Base-by-base conservation (phyloP, 2,113 vertebrate species). In the Coptodon rendalli region DNA sequence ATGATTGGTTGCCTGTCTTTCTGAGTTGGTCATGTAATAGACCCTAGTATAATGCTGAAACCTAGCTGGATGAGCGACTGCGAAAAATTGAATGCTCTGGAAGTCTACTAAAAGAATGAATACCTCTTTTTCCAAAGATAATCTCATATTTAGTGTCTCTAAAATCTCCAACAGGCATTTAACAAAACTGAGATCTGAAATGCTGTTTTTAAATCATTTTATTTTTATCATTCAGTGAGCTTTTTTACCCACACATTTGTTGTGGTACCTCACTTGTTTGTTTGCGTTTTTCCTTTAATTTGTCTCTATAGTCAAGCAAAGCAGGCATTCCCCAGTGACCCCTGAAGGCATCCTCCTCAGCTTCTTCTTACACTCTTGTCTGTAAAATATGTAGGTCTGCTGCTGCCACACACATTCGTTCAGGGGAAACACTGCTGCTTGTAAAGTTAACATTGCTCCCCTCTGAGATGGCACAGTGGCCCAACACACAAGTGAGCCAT, bases 311-410 rank as follows among this genome's bases (percentile, higher is more conserved):
- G 29, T 80, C 52, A 76, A 86, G 50, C 31, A 50, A 68, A 61
- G 56, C 61, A 87, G 78, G 63, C 53, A 85, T 43, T 93, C 89
- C 84, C 90, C n/a, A 43, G 87, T 66, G 83, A 86, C 48, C 57
- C 89, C 90, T 31, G 66, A 17, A 76, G 84, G 82, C 86, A 85
- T 88, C 86, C 34, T 78, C 81, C 86, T 78, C 45, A 50, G 45
- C 45, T 81, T 27, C 38, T 13, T 27, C 48, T 56, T 57, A 6
- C 84, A 73, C 50, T 36, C 38, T 31, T 19, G 86, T 79, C 45
- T 6, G 54, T 86, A 82, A 36, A 85, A 81, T 78, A 59, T 57
- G 83, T 79, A 45, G 56, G 83, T 78, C 36, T 83, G 45, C 84
- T 85, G 84, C 80, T 78, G 45, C 73, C 92, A 86, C 66, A 54